Percentiles rank a stretch among this genome's conserved stretches.
phyloP scores from a whole-genome alignment of 2,888 invertebrate species.

The Drosophila lacicola region DNA sequence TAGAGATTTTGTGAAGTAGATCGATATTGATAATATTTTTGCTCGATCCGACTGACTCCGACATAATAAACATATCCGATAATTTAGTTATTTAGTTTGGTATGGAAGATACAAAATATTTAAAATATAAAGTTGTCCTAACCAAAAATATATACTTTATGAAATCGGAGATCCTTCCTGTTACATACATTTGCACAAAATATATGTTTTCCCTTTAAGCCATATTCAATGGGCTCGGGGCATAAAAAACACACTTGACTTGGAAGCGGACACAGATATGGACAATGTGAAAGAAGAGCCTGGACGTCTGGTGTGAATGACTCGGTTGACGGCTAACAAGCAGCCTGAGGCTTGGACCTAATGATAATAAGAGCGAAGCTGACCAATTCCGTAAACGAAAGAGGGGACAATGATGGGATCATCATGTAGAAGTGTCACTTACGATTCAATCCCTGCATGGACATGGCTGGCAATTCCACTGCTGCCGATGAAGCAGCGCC shows the following conservation, averaged over 20 bases:
- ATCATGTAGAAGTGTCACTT: slow-evolving; percentile 74
- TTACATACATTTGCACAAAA: no score
- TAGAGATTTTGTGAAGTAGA: no score
- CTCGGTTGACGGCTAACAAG: slow-evolving; percentile 56
- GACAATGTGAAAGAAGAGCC: slow-evolving; percentile 7
- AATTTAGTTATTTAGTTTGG: no score
- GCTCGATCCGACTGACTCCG: no score
- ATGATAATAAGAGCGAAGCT: slow-evolving; percentile 31
- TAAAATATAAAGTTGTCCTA: no score
- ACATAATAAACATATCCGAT: no score
- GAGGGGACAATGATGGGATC: slow-evolving; percentile 29
- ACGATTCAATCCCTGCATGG: slow-evolving; percentile 84
- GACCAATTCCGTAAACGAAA: slow-evolving; percentile 6
- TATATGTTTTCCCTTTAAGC: no score
- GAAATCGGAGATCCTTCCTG: no score
- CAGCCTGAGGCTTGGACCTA: slow-evolving; percentile 21
- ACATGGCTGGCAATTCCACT: slow-evolving; percentile 76
- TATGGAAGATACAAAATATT: no score
- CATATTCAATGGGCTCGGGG: no score
- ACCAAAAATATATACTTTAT: no score
- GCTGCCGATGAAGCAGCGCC: slow-evolving; percentile 30
- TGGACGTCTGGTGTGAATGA: slow-evolving; percentile 28
- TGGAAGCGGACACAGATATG: slow-evolving; percentile 33
- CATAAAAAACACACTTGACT: slow-evolving; percentile 17
- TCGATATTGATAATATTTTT: no score